Base-by-base conservation (phyloP, 37 sponge, comb jelly and placozoan species). In the Chondrilla cf. caribensis region DNA sequence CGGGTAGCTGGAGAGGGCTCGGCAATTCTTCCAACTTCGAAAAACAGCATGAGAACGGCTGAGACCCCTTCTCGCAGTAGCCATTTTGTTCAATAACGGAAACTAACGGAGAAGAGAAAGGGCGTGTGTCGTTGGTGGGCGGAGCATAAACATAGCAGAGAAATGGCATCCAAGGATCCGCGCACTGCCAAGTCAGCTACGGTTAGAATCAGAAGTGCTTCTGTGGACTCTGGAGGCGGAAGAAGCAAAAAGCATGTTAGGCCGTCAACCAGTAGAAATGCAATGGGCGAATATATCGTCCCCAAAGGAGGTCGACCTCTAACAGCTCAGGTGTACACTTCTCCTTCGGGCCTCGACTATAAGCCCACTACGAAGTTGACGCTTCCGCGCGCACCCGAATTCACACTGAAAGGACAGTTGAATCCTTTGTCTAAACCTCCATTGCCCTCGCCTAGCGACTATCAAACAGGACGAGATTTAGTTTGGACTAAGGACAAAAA, bases 251-350 rank as follows among this genome's bases (percentile, higher is more conserved):
- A 17, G 18, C 7, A 15, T 18, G 19, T 1, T 7, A 19, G 72
- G 5, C 39, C 72, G 9, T 3, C 37, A 9, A 70, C 76, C 24
- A 22, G 41, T 0, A 36, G 76, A 24, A 73, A 83, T 11, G 83
- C 88, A n/a, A 87, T 87, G 88, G 88, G 88, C 21, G 88, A 87
- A 35, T 87, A 77, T 37, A 76, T 77, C 19, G 67, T 82, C 38
- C 44, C 40, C n/a, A 37, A 83, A 18, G 88, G 88, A 60, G 79
- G 58, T 21, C 58, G 82, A 58, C 88, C 88, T 0, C 79, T 87
- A 8, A 84, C 88, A 1, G 42, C 54, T 25, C 85, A 78, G 3
- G 79, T 24, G 22, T 4, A 73, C 21, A 38, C 87, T 28, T 58
- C 81, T 40, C 87, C 87, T 33, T 24, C 60, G 11, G 76, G 70